These are phyloP conservation scores for Caenorhabditis macrosperma DNA, from an alignment of 2,888 invertebrate genomes.

Conservation along the genomic window DNA sequence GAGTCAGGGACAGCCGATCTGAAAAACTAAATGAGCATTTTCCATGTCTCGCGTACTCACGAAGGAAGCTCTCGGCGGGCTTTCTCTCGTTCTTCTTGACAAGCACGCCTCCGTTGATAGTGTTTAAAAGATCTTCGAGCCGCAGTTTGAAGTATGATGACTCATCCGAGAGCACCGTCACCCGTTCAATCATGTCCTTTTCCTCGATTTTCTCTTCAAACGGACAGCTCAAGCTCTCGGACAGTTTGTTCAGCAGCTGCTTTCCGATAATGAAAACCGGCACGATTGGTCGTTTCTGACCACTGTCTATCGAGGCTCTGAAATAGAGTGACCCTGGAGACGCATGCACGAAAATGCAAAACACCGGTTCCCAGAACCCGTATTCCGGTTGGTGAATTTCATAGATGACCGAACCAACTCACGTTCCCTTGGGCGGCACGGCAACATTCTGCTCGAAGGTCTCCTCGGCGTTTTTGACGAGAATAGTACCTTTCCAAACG, in stretches of 20 bases:
- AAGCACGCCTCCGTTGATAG: slow-evolving; percentile 13
- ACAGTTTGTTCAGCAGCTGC: slow-evolving; percentile 14
- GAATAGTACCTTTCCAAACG: slow-evolving; percentile 22
- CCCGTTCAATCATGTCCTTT: neutral
- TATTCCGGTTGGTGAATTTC: too few species aligned
- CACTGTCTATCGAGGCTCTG: neutral
- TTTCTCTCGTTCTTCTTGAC: slow-evolving; percentile 8
- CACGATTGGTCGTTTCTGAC: neutral
- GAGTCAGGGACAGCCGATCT: too few species aligned
- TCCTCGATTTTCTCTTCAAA: slow-evolving; percentile 3
- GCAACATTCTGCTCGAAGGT: neutral
- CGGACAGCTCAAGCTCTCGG: slow-evolving; percentile 14
- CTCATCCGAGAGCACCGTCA: neutral
- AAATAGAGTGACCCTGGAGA: too few species aligned
- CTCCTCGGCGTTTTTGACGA: neutral
- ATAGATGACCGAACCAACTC: neutral
- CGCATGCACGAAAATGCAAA: too few species aligned
- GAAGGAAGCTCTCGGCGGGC: slow-evolving; percentile 4
- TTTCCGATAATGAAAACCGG: slow-evolving; percentile 31
- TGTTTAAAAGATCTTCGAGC: slow-evolving; percentile 16
- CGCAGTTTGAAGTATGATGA: slow-evolving; percentile 19
- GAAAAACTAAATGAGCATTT: too few species aligned
- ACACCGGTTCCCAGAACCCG: too few species aligned
- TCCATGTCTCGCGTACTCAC: too few species aligned
- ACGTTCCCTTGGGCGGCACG: slow-evolving; percentile 2